Conservation (phyloP, 1,140 invertebrate species). For the Scaptomyza hsui region DNA sequence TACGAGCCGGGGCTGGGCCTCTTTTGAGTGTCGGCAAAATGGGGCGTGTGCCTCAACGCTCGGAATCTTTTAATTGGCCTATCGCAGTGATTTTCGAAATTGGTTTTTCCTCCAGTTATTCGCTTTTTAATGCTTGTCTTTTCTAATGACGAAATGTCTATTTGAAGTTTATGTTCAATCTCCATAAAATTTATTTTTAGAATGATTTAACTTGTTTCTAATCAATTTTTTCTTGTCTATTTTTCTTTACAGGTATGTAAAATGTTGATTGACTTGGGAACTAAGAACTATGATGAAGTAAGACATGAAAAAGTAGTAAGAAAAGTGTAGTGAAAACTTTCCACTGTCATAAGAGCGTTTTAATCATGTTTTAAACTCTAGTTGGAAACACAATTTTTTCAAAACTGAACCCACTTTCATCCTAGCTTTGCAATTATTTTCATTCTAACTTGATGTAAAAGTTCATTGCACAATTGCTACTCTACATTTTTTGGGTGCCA, state of each 20-base stretch:
- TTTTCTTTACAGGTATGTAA: constrained; percentile 63
- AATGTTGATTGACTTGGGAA: neutral
- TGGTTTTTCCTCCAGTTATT: neutral
- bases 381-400: too few relatives aligned
- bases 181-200: constrained; percentile 12
- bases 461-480: too few relatives aligned
- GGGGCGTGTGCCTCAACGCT: constrained; percentile 24
- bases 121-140: neutral
- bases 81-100: constrained; percentile 27
- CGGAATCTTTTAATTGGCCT: constrained; percentile 48
- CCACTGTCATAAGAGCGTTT: too few relatives aligned
- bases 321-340: too few relatives aligned
- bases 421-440: too few relatives aligned
- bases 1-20: constrained; percentile 18
- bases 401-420: neutral
- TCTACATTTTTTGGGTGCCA: too few relatives aligned
- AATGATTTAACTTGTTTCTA: constrained; percentile 12
- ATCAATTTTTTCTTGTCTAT: constrained; percentile 11
- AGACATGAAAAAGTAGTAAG: too few relatives aligned
- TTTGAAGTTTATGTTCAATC: neutral
- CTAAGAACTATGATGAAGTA: too few relatives aligned
- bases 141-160: constrained; percentile 1
- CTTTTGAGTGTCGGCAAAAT: constrained; percentile 20
- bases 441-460: too few relatives aligned
- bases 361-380: too few relatives aligned